A percentile compares a stretch with the other conserved stretches of the same genome.
Conservation (phyloP, 1,140 invertebrate species). For the Aethina tumida region DNA sequence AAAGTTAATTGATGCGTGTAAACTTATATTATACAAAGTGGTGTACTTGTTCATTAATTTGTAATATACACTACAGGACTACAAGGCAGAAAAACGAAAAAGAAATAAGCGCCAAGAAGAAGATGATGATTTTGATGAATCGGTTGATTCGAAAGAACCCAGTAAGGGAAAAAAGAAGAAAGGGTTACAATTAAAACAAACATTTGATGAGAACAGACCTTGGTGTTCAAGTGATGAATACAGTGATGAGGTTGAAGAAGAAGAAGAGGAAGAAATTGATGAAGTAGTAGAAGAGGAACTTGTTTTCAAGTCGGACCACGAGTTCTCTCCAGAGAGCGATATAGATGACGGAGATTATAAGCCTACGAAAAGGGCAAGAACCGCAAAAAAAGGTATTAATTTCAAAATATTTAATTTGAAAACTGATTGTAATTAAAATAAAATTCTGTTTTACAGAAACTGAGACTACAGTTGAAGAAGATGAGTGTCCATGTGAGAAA, state of each 20-base stretch:
- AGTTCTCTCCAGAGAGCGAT: conserved; percentile 76
- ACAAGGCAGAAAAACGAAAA: conserved; percentile 31
- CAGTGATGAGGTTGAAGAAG: conserved; percentile 48
- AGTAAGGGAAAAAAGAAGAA: conserved; percentile 45
- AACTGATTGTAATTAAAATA: neutral
- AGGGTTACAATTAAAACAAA: conserved; percentile 45
- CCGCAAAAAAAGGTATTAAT: conserved; percentile 38
- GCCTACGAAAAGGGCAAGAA: conserved; percentile 56
- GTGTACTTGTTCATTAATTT: too few species aligned
- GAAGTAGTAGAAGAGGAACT: conserved; percentile 43
- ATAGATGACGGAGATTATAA: conserved; percentile 43
- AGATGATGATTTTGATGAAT: conserved; percentile 32
- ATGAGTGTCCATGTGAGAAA: conserved; percentile 70
- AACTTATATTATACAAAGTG: too few species aligned
- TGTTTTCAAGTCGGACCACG: conserved; percentile 73
- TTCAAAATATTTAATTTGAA: neutral
- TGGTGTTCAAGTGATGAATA: conserved; percentile 60
- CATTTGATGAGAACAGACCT: conserved; percentile 51
- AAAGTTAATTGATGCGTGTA: too few species aligned
- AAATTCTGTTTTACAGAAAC: conserved; percentile 32
- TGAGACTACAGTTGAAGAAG: conserved; percentile 50
- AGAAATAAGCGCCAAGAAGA: conserved; percentile 38
- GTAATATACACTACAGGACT: too few species aligned
- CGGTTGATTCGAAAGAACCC: conserved; percentile 39
- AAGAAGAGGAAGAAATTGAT: conserved; percentile 44